Evolutionary conservation across 2,888 invertebrate species (phyloP).

Genomic region (Callosobruchus maculatus): DNA sequence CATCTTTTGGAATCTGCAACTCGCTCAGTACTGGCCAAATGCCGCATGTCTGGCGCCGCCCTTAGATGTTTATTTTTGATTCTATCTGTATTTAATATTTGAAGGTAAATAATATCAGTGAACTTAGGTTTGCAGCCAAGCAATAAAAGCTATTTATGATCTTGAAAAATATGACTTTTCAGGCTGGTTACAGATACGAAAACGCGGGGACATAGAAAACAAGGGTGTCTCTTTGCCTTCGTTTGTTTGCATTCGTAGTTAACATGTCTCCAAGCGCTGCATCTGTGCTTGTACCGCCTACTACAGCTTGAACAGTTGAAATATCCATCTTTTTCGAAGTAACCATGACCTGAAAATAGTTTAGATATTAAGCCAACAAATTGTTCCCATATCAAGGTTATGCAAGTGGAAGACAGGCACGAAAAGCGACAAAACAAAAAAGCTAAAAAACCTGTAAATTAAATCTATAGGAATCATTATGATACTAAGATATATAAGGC

Average conservation of each 20-base stretch:
- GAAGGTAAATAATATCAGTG: background rate
- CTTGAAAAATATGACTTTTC: slow-evolving; percentile 3
- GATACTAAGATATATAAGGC: too few relatives aligned
- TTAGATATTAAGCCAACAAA: background rate
- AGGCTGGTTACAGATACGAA: background rate
- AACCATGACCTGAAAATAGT: background rate
- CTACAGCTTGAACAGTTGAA: slow-evolving; percentile 8
- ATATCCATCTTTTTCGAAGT: background rate
- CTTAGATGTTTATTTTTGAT: too few relatives aligned
- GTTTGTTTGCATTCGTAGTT: slow-evolving; percentile 11
- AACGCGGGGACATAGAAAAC: background rate
- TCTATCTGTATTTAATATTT: too few relatives aligned
- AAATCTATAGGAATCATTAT: too few relatives aligned
- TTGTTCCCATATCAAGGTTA: background rate
- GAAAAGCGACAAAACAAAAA: background rate
- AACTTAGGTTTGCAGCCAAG: background rate
- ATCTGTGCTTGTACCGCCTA: slow-evolving; percentile 6
- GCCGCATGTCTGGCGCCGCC: too few relatives aligned
- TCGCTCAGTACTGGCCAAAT: too few relatives aligned
- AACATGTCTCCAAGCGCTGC: slow-evolving; percentile 9
- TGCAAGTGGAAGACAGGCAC: background rate
- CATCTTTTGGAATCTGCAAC: too few relatives aligned
- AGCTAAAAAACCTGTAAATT: too few relatives aligned
- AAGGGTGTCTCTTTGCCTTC: background rate
- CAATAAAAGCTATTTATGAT: background rate